Conservation (phyloP, 1,140 invertebrate species). For the Conus betulinus region DNA sequence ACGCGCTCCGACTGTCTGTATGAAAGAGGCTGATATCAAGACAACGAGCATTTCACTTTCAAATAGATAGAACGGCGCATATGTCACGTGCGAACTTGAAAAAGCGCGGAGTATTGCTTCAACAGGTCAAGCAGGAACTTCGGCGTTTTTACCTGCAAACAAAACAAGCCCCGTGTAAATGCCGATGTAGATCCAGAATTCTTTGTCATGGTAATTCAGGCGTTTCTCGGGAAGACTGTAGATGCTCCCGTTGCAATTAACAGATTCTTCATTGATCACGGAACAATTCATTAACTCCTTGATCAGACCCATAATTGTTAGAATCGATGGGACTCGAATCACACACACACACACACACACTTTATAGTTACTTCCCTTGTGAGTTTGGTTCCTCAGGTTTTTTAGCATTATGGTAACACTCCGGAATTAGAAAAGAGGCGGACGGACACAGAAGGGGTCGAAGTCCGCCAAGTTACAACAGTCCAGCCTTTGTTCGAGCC, state of each 20-base stretch:
- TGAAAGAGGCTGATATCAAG: too few species aligned
- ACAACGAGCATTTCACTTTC: too few species aligned
- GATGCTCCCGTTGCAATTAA: conserved; percentile 48
- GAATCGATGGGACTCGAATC: too few species aligned
- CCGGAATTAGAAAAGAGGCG: not conserved
- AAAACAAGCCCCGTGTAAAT: conserved; percentile 50
- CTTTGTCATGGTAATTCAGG: conserved; percentile 44
- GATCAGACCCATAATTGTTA: not conserved
- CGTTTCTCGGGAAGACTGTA: conserved; percentile 48
- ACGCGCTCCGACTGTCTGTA: too few species aligned
- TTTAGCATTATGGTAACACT: not conserved
- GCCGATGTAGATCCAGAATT: conserved; percentile 58
- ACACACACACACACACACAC: not conserved
- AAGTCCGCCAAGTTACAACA: not conserved
- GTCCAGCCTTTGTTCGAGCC: too few species aligned
- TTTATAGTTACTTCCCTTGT: not conserved
- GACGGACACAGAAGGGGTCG: not conserved
- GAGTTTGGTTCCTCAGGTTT: not conserved
- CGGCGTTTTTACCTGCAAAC: conserved; percentile 48
- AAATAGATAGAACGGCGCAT: not conserved
- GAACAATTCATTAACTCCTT: conserved; percentile 44
- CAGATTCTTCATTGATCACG: conserved; percentile 30
- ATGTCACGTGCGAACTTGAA: not conserved
- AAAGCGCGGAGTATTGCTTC: not conserved
- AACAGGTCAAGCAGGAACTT: too few species aligned